Percentiles rank a stretch among this genome's conserved stretches.
Evolutionary conservation across 2,888 invertebrate species (phyloP).

Genomic region (Troilus luridus): DNA sequence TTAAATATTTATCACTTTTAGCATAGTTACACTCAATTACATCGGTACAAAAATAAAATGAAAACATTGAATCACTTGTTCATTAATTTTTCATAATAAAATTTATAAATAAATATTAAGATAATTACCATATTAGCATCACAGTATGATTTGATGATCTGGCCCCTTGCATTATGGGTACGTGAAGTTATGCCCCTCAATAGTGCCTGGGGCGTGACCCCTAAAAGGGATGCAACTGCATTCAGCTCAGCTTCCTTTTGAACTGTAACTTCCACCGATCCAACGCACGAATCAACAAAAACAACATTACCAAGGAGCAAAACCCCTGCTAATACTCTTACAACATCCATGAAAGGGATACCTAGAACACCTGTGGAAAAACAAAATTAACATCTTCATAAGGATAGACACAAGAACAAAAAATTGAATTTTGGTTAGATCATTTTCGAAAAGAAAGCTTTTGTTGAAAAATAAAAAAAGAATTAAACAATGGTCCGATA

Average conservation of each 20-base stretch:
- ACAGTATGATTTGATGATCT: slow-evolving; percentile 85
- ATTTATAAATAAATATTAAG: background rate
- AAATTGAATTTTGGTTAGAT: background rate
- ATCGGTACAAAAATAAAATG: background rate
- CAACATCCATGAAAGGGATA: slow-evolving; percentile 94
- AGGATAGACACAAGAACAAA: background rate
- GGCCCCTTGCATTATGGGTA: slow-evolving; percentile 83
- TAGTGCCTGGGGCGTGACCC: slow-evolving; percentile 81
- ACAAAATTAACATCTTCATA: background rate
- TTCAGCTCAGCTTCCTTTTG: slow-evolving; percentile 83
- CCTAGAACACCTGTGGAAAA: slow-evolving; percentile 79
- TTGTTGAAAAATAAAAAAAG: too few species aligned
- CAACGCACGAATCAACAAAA: slow-evolving; percentile 76
- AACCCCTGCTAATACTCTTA: slow-evolving; percentile 91
- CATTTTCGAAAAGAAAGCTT: too few species aligned
- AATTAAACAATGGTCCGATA: too few species aligned
- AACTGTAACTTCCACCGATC: slow-evolving; percentile 64
- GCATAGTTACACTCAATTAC: background rate
- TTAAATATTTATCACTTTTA: too few species aligned
- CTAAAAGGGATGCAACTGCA: slow-evolving; percentile 87
- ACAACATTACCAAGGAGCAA: slow-evolving; percentile 92
- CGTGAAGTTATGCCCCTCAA: slow-evolving; percentile 87
- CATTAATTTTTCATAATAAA: background rate
- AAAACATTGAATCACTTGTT: background rate
- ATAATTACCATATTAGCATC: slow-evolving; percentile 81